Evolutionary conservation across 1,140 invertebrate species (phyloP).

Genomic region (Palaemon carinicauda): DNA sequence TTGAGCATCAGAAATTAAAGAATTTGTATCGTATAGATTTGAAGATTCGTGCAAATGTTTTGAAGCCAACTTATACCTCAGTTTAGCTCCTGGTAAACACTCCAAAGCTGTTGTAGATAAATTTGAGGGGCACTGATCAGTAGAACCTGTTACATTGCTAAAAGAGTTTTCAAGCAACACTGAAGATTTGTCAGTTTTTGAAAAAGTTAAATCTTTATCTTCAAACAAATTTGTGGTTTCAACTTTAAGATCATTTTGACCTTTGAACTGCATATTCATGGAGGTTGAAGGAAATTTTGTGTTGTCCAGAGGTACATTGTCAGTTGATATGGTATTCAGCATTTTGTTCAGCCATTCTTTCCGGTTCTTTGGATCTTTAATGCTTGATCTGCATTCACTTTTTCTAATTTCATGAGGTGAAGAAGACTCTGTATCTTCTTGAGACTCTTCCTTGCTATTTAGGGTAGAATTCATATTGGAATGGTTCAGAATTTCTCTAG

Average conservation of each 20-base stretch:
- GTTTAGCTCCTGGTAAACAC: too few species aligned
- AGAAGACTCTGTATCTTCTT: neutral
- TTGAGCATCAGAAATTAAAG: too few species aligned
- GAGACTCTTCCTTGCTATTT: neutral
- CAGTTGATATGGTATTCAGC: constrained; percentile 26
- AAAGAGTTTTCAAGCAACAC: too few species aligned
- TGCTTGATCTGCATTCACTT: constrained; percentile 13
- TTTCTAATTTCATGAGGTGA: neutral
- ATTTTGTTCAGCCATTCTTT: constrained; percentile 48
- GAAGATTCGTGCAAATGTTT: too few species aligned
- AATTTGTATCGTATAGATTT: too few species aligned
- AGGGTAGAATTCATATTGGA: neutral
- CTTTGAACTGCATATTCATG: too few species aligned
- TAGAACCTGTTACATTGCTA: too few species aligned
- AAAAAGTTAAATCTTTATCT: too few species aligned
- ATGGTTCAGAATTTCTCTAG: neutral
- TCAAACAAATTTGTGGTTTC: neutral
- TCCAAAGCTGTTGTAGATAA: too few species aligned
- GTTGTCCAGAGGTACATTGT: neutral
- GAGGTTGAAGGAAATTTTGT: neutral
- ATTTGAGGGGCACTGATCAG: too few species aligned
- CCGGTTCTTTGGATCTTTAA: constrained; percentile 40
- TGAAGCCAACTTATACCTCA: too few species aligned
- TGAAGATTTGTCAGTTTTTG: too few species aligned
- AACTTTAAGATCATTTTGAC: neutral